A percentile compares a stretch with the other conserved stretches of the same genome.
Conservation (phyloP, 2,888 invertebrate species). For the Tenthredo distinguenda region DNA sequence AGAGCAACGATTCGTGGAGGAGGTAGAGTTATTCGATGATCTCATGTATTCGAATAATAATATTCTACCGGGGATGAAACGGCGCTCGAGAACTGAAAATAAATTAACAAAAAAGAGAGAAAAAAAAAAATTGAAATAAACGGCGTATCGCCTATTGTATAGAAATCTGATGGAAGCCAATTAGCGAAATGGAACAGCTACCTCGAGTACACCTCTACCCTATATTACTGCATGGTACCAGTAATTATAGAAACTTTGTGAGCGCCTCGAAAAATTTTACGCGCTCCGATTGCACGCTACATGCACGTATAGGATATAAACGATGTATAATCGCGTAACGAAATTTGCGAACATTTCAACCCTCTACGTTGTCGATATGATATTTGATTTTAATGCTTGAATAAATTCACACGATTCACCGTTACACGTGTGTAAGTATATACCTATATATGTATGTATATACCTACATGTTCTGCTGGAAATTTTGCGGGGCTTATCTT, state of each 20-base stretch:
- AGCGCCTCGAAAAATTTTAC: not conserved
- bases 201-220: not conserved
- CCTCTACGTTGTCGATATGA: not conserved
- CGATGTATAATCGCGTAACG: not conserved
- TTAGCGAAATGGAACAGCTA: conserved; percentile 44
- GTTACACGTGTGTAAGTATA: not conserved
- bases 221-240: not conserved
- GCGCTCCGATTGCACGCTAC: not conserved
- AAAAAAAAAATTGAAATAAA: not conserved
- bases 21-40: not conserved
- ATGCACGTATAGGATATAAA: not conserved
- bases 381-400: conserved; percentile 21
- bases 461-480: not conserved
- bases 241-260: not conserved
- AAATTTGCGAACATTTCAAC: not conserved
- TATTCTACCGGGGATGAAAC: not conserved
- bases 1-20: not conserved
- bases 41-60: not conserved
- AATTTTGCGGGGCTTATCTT: not conserved
- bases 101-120: not conserved
- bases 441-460: too few relatives aligned
- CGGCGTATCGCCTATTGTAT: conserved; percentile 4
- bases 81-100: not conserved
- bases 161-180: conserved; percentile 30
- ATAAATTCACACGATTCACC: conserved; percentile 3